These are phyloP conservation scores for Saccostrea echinata DNA, from an alignment of 1,140 invertebrate genomes.

Conservation along the genomic window DNA sequence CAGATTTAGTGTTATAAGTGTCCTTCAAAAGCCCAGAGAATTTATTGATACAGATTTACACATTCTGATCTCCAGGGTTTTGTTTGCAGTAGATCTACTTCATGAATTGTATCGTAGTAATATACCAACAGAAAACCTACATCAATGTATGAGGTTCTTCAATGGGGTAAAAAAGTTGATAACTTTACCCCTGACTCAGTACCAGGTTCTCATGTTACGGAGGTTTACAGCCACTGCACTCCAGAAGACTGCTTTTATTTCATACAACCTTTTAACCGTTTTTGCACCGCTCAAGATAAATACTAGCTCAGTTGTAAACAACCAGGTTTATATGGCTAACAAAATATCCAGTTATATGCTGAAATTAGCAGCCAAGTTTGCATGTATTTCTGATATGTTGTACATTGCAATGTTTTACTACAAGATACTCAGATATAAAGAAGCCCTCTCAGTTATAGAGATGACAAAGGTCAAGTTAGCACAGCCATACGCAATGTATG, in stretches of 20 bases:
- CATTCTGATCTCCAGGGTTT: neutral
- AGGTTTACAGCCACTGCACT: too few species aligned
- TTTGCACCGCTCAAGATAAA: too few species aligned
- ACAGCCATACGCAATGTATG: neutral
- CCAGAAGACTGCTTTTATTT: neutral
- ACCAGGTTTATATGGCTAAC: neutral
- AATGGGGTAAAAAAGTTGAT: neutral
- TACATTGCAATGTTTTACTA: constrained; percentile 10
- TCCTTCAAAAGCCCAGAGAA: neutral
- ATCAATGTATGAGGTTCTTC: neutral
- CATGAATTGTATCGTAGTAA: neutral
- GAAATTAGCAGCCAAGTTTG: neutral
- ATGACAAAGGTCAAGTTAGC: neutral
- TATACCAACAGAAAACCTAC: neutral
- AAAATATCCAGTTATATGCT: neutral
- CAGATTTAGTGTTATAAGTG: neutral
- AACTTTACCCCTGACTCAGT: neutral
- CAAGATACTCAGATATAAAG: neutral
- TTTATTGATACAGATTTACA: neutral
- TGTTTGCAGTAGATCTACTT: neutral
- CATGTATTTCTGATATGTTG: neutral
- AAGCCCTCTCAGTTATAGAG: neutral
- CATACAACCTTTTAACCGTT: neutral
- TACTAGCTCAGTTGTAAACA: neutral
- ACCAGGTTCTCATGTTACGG: neutral